Conservation (phyloP, 1,140 invertebrate genomes). For the Lordiphosa mommai region DNA sequence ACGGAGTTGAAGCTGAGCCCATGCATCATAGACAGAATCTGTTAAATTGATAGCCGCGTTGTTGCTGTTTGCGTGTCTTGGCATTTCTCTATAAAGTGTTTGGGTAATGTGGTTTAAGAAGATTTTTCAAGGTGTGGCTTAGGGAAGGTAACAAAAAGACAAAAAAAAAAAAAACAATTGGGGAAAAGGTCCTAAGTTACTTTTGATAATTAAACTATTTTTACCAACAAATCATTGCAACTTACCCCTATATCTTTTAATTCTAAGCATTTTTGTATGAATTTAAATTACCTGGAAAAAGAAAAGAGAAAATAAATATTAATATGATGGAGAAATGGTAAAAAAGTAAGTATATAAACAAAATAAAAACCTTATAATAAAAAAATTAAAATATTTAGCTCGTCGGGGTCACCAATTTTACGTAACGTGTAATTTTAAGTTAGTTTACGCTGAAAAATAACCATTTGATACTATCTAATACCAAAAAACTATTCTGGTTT, state of each 20-base stretch:
- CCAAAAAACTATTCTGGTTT: too few relatives aligned
- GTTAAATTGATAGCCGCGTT: slow-evolving; percentile 69
- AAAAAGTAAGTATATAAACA: not conserved
- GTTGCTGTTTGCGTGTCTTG: slow-evolving; percentile 48
- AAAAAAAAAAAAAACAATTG: too few relatives aligned
- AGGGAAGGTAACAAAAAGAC: not conserved
- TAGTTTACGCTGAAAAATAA: too few relatives aligned
- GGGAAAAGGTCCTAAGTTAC: too few relatives aligned
- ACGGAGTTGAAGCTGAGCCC: slow-evolving; percentile 13
- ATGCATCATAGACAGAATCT: slow-evolving; percentile 74
- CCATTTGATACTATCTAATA: too few relatives aligned
- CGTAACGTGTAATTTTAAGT: too few relatives aligned
- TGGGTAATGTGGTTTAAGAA: slow-evolving; percentile 30
- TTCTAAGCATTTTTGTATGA: slow-evolving; percentile 43
- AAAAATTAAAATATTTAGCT: too few relatives aligned
- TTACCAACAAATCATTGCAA: not conserved
- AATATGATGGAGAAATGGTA: not conserved
- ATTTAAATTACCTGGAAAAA: slow-evolving; percentile 58
- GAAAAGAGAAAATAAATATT: slow-evolving; percentile 1
- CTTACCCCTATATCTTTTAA: slow-evolving; percentile 65
- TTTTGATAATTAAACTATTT: too few relatives aligned
- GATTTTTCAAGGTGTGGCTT: slow-evolving; percentile 43
- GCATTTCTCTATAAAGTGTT: slow-evolving; percentile 24
- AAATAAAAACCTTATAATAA: not conserved
- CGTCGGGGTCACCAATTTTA: too few relatives aligned